Evolutionary conservation across 2,797 vertebrate genomes (phyloP).

Genomic region (Eremophila alpestris): DNA sequence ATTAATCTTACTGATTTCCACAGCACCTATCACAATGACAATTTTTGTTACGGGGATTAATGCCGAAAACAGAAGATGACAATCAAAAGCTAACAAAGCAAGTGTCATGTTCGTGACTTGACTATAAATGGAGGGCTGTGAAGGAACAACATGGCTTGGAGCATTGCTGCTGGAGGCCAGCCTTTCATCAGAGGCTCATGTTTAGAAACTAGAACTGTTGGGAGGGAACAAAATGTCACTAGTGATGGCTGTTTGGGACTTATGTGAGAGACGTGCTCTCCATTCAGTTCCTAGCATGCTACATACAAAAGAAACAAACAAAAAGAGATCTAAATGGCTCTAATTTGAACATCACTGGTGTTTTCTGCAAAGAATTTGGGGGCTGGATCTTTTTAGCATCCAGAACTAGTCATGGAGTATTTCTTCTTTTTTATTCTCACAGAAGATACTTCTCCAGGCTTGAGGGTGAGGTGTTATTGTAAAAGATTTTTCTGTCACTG

Average conservation of each 20-base stretch:
- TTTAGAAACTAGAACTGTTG: slow-evolving; percentile 23
- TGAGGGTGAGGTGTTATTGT: neutral
- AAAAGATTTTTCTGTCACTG: neutral
- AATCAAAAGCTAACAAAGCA: slow-evolving; percentile 23
- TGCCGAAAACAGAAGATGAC: neutral
- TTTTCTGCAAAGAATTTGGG: neutral
- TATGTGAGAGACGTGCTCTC: neutral
- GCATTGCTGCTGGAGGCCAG: slow-evolving; percentile 14
- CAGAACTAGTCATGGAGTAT: neutral
- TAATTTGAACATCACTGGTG: neutral
- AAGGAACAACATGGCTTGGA: neutral
- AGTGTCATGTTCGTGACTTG: neutral
- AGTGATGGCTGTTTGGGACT: neutral
- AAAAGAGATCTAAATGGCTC: neutral
- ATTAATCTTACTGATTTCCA: slow-evolving; percentile 28
- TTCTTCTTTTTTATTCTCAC: neutral
- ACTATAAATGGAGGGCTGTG: neutral
- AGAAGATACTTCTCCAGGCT: neutral
- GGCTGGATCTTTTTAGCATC: neutral
- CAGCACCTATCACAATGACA: neutral
- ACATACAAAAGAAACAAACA: neutral
- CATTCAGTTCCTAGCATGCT: neutral
- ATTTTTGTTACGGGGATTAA: neutral
- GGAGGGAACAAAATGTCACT: neutral
- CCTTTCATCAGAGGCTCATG: neutral